Percentiles rank a stretch among this genome's conserved stretches.
These are phyloP conservation scores for Melanotaenia nigrans DNA, from an alignment of 2,797 vertebrate species.

Conservation along the genomic window DNA sequence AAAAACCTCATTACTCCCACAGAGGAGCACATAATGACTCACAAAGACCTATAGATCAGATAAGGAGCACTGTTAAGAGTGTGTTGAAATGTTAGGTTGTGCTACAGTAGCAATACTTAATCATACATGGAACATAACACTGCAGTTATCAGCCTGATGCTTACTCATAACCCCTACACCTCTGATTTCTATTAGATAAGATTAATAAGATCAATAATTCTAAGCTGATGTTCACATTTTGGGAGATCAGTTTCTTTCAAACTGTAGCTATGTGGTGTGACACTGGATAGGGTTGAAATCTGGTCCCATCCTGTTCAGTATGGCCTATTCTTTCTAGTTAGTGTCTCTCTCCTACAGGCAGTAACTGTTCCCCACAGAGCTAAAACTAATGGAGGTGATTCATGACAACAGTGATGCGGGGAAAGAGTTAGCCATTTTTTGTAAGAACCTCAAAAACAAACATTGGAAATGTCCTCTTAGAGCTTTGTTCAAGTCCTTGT, in stretches of 20 bases:
- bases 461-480: constrained; percentile 26
- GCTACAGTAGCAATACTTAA: constrained; percentile 36
- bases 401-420: constrained; percentile 34
- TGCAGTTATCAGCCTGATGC: neutral
- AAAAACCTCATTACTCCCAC: constrained; percentile 50
- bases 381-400: constrained; percentile 50
- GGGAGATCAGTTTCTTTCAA: neutral
- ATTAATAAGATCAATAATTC: neutral
- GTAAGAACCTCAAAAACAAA: constrained; percentile 28
- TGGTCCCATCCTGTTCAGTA: constrained; percentile 35
- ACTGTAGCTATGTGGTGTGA: neutral
- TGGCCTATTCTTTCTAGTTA: constrained; percentile 54
- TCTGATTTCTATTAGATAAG: neutral
- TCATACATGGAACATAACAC: constrained; percentile 49
- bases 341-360: constrained; percentile 56
- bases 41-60: constrained; percentile 39
- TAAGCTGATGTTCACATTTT: neutral
- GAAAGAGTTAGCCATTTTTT: constrained; percentile 38
- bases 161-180: neutral
- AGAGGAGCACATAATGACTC: constrained; percentile 60
- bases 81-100: constrained; percentile 44
- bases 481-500: constrained; percentile 12
- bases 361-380: constrained; percentile 31
- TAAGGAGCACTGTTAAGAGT: neutral
- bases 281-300: constrained; percentile 8